Evolutionary conservation across 2,888 invertebrate genomes (phyloP), one percentile per base, ranked within the genome.

Genomic region (Dryobotodes eremita): DNA sequence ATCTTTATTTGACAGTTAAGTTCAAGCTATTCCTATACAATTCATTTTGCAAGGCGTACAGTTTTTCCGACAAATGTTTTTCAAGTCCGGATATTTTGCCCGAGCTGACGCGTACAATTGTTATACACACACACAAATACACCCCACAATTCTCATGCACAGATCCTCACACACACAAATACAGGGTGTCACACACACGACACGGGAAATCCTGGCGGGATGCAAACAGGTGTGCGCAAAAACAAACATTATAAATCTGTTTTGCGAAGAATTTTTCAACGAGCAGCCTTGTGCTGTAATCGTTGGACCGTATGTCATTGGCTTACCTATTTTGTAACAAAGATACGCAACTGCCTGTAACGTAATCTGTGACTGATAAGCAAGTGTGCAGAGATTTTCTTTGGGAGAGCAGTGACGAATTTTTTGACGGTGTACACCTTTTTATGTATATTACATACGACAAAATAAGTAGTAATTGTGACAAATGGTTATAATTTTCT

Each of bases 221-320:
- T 48, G 26, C 72, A 76, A 84, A 76, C 84, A 84, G 80, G 83
- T 84, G 80, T 66, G 62, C 53, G 48, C 10, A 65, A 80, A 79
- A 65, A 36, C 13, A 57, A 77, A 84, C 50, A 57, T 57, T 80
- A 75, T 65, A 65, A 70, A 65, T 57, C 65, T 65, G 61, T 65
- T 80, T 73, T 57, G 26, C 61, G 31, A 36, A 23, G 13, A 71
- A 7, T 36, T 61, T 61, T 65, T 65, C 23, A 71, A 48, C 42
- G 26, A 42, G n/a, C 0, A 50, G 13, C 59, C 26, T 36, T 11
- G 31, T 59, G 7, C 23, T 46, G 36, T 48, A 64, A 48, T 69
- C 23, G 50, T 59, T 70, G 59, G 11, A 36, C 5, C 65, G 20
- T 64, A 42, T 69, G 10, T 64, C 7, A 64, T 64, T 53, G 64